Evolutionary conservation across 2,113 vertebrate genomes (phyloP), one percentile per base, ranked within the genome.

Genomic region (Recurvirostra avosetta): DNA sequence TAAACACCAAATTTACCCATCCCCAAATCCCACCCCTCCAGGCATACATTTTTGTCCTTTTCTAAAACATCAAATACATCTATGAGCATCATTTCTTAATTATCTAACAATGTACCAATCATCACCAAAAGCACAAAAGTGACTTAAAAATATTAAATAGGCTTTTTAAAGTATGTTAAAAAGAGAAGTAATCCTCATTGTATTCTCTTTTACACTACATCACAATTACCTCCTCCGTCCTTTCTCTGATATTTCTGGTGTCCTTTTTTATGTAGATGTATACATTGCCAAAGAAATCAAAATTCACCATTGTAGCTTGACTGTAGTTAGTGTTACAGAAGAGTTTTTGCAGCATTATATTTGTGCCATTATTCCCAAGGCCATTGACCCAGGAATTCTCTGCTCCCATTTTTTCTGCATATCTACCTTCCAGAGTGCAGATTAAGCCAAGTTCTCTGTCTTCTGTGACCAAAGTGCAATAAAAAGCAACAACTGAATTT

Each of bases 401-500:
- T 78, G 47, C 34, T 92, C 14, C 38, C 27, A 30, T 32, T 71
- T 75, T 74, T 90, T 76, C 47, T 61, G 55, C 38, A 85, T 91
- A 91, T 95, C 68, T 78, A 47, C 56, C 65, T 96, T 87, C 43
- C 40, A 68, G 84, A 89, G 87, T 29, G 52, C 52, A 90, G 80
- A 92, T 91, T 95, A 92, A 90, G 65, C 61, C 89, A 87, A 88
- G 65, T 13, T 96, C 73, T 87, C 62, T 3, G 43, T 91, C 89
- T 91, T 93, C 71, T 92, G 85, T 92, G 94, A 88, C 95, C 63
- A 47, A 86, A 92, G 29, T 21, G 50, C 90, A 95, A 92, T 94
- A 94, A 96, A 96, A 96, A 90, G 74, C 63, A 96, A 80, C 88
- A 96, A 88, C 50, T 88, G 67, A 88, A 90, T 94, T 90, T 96